Percentiles rank a stretch among this genome's conserved stretches.
These are phyloP conservation scores for Adoxophyes honmai DNA, from an alignment of 1,140 invertebrate species.

Conservation along the genomic window DNA sequence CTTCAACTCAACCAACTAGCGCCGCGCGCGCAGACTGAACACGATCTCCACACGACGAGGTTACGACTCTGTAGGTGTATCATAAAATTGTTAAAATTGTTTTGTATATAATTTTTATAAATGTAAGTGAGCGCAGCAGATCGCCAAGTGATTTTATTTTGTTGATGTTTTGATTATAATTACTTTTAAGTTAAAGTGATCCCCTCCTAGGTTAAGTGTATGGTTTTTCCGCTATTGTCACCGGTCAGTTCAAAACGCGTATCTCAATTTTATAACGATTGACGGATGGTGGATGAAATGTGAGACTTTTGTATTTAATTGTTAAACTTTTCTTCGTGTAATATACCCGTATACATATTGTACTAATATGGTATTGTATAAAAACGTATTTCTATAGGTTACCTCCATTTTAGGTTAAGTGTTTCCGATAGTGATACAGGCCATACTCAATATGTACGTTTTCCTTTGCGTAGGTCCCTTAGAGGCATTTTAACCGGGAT, in stretches of 20 bases:
- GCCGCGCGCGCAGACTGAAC: conserved; percentile 41
- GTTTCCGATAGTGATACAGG: conserved; percentile 60
- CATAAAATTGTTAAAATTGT: conserved; percentile 59
- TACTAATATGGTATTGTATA: conserved; percentile 60
- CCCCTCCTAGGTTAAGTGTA: conserved; percentile 26
- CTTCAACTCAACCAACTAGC: conserved; percentile 29
- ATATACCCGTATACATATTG: conserved; percentile 62
- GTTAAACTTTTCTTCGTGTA: conserved; percentile 53
- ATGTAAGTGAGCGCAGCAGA: conserved; percentile 17
- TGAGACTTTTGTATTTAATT: conserved; percentile 34
- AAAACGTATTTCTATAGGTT: conserved; percentile 53
- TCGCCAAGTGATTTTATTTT: conserved; percentile 27
- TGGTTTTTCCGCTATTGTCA: conserved; percentile 25
- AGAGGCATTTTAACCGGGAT: no score
- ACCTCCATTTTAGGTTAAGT: conserved; percentile 48
- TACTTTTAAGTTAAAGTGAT: conserved; percentile 46
- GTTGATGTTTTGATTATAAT: conserved; percentile 37
- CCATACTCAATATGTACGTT: conserved; percentile 71
- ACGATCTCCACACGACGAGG: conserved; percentile 46
- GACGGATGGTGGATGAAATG: conserved; percentile 24
- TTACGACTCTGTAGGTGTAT: conserved; percentile 33
- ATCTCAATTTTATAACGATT: conserved; percentile 26
- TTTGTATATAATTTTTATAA: conserved; percentile 63
- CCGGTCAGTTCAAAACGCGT: conserved; percentile 54
- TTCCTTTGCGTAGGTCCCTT: conserved; percentile 33